Base-by-base conservation (phyloP, 2,888 invertebrate species). In the Cryptus viduatorius region DNA sequence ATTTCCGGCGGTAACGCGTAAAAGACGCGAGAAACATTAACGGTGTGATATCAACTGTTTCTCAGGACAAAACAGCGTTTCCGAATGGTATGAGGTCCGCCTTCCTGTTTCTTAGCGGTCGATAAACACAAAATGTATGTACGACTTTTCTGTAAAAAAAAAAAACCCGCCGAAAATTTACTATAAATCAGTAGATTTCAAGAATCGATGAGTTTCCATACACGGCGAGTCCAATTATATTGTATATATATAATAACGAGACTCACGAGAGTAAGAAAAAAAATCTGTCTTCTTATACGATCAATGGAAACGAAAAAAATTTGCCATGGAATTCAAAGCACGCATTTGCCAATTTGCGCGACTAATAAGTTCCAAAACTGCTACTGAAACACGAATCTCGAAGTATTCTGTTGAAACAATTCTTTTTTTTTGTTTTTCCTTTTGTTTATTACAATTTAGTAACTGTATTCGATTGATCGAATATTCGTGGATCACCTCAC, bases 401-500 rank as follows among this genome's bases (percentile, higher is more conserved):
- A 64, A 69, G 10, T 69, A 72, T 84, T 71, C 29, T 31, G 67
- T 61, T 19, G 24, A 42, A 50, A 46, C 42, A 64, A 64, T 24
- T 56, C 61, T 61, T 19, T 31, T 67, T 0, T 7, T 61, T 48
- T 80, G 42, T 72, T 72, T 59, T 44, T 37, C 19, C 48, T 29
- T 56, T 48, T 61, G 12, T 37, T 42, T n/a, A 31, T 50, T 46
- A 16, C 5, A 29, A 29, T 67, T 56, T 53, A 59, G 14, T 53
- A 42, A 77, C 71, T 72, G 68, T 79, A 53, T 78, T 84, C 56
- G 75, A 64, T 69, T 10, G 44, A 75, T 82, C 84, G 73, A 75
- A 75, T 73, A 31, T 80, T 79, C 69, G 56, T 73, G 78, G 78
- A 84, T 84, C 77, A 56, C 81, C 61, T 77, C 68, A 78, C 69